A percentile compares a stretch with the other conserved stretches of the same genome.
Evolutionary conservation across 1,140 invertebrate species (phyloP).

Genomic region (Neodiprion pinetum): DNA sequence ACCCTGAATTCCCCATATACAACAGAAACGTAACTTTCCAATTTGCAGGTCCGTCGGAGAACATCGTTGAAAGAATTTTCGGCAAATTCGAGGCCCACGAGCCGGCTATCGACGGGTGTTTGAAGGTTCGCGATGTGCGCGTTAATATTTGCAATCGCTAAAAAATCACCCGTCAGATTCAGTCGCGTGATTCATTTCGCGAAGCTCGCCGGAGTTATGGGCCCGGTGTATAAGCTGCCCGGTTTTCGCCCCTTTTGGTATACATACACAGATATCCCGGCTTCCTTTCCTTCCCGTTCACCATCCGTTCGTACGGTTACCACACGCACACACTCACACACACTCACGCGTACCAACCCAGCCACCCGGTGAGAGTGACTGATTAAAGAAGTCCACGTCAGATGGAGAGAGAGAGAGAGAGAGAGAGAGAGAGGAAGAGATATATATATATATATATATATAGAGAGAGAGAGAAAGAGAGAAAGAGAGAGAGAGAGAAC

Average conservation of each 20-base stretch:
- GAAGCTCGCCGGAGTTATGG: not conserved
- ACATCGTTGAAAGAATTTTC: not conserved
- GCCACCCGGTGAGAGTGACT: slow-evolving; percentile 36
- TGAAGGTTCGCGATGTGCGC: not conserved
- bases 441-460: slow-evolving; percentile 9
- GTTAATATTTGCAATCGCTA: slow-evolving; percentile 33
- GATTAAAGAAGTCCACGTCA: slow-evolving; percentile 52
- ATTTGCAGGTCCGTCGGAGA: not conserved
- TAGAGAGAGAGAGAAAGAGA: slow-evolving; percentile 34
- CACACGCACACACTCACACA: slow-evolving; percentile 8
- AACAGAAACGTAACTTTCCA: not conserved
- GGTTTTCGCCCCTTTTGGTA: not conserved
- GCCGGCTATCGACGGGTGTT: not conserved
- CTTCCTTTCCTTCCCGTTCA: slow-evolving; percentile 21
- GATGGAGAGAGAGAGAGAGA: slow-evolving; percentile 34
- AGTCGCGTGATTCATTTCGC: slow-evolving; percentile 48
- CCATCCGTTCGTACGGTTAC: slow-evolving; percentile 7
- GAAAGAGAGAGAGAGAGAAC: slow-evolving; percentile 3
- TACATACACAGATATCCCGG: slow-evolving; percentile 15
- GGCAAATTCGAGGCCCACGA: not conserved
- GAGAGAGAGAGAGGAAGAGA: slow-evolving; percentile 30
- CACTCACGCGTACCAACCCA: not conserved
- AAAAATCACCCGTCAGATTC: slow-evolving; percentile 47
- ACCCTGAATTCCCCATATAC: not conserved
- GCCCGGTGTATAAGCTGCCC: not conserved